These are phyloP conservation scores for Drosophila robusta DNA, from an alignment of 2,888 invertebrate species.

Conservation along the genomic window DNA sequence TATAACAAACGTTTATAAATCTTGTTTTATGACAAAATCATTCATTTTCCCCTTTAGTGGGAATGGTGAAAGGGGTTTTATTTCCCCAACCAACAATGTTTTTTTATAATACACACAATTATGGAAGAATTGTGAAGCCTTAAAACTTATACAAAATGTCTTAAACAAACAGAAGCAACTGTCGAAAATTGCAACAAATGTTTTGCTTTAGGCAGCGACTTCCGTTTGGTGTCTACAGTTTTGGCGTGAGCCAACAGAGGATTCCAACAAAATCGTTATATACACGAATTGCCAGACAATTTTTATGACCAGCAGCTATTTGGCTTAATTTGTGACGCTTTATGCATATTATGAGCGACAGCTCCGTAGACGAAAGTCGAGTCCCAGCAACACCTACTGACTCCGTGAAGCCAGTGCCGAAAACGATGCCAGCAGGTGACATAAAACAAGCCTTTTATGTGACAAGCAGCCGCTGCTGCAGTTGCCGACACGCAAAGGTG, in stretches of 20 bases:
- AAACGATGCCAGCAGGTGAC: slow-evolving; percentile 64
- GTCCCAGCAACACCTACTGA: slow-evolving; percentile 14
- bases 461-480: slow-evolving; percentile 66
- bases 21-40: too few relatives aligned
- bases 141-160: background rate
- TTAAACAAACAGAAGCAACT: background rate
- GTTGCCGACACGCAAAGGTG: slow-evolving; percentile 69
- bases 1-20: too few relatives aligned
- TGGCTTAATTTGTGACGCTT: slow-evolving; percentile 59
- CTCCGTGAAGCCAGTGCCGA: background rate
- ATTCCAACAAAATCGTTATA: slow-evolving; percentile 21
- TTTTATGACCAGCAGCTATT: slow-evolving; percentile 45
- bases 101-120: too few relatives aligned
- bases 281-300: slow-evolving; percentile 47
- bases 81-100: too few relatives aligned
- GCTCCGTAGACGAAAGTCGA: slow-evolving; percentile 21
- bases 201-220: slow-evolving; percentile 20
- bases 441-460: slow-evolving; percentile 79
- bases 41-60: too few relatives aligned
- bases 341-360: slow-evolving; percentile 70
- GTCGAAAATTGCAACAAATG: slow-evolving; percentile 9
- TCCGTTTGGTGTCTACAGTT: slow-evolving; percentile 35
- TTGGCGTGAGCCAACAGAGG: slow-evolving; percentile 18
- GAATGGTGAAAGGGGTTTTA: too few relatives aligned
- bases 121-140: too few relatives aligned